These are phyloP conservation scores for Diachasmimorpha longicaudata DNA, from an alignment of 1,140 invertebrate species.

Conservation along the genomic window DNA sequence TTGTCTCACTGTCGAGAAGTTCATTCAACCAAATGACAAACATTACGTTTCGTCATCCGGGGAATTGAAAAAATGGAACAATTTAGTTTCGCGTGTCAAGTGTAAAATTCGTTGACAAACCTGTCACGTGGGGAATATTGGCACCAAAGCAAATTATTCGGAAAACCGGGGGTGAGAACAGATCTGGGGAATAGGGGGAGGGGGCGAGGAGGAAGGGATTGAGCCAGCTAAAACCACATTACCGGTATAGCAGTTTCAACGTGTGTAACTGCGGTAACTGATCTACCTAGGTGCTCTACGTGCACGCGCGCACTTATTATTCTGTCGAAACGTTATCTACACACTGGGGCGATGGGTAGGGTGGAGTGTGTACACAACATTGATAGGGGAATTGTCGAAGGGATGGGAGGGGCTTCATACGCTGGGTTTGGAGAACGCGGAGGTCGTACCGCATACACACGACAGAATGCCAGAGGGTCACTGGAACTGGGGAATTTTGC, in stretches of 20 bases:
- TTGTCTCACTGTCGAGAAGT: no score
- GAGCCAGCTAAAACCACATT: constrained; percentile 34
- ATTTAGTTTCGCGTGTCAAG: neutral
- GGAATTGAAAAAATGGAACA: no score
- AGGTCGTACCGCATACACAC: neutral
- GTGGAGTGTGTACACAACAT: neutral
- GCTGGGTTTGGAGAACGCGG: neutral
- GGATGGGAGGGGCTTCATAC: neutral
- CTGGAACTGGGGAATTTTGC: neutral
- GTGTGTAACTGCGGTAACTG: constrained; percentile 27
- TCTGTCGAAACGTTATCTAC: constrained; percentile 15
- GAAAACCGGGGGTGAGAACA: neutral
- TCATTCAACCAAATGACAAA: no score
- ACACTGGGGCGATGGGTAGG: neutral
- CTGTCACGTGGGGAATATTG: constrained; percentile 20
- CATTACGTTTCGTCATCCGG: no score
- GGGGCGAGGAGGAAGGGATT: constrained; percentile 7
- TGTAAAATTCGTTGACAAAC: constrained; percentile 27
- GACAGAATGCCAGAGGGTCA: neutral
- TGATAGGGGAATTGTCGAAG: neutral
- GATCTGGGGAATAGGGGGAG: neutral
- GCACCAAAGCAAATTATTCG: constrained; percentile 26
- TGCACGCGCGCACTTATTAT: constrained; percentile 32
- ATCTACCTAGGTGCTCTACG: constrained; percentile 27
- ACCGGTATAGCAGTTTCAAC: neutral